Evolutionary conservation across 2,888 invertebrate species (phyloP), one percentile per base, ranked within the genome.

Genomic region (Apotomis turbidana): DNA sequence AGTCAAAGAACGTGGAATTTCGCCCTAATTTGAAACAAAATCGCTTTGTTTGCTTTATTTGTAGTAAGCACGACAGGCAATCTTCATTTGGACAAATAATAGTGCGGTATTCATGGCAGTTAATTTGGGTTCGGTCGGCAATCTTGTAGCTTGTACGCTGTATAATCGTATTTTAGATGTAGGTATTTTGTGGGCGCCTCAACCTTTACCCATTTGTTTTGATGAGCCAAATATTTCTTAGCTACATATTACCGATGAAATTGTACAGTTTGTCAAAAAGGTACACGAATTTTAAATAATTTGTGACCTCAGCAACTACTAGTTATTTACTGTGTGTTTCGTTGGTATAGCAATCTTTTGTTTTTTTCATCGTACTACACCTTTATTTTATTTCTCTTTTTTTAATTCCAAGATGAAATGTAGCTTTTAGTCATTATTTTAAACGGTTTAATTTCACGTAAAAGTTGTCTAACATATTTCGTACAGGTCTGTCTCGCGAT

Each of bases 11-110:
- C 51, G 67, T 67, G 66, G 68, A 74, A 68, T 68, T 71, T 51
- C 41, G 67, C 61, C 68, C 67, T 68, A 71, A 71, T 71, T 71
- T 52, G 67, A 71, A 71, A 71, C 62, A 58, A 71, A 71, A 71
- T 71, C 71, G 71, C 61, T 71, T 71, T 62, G 71, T 68, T 71
- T 71, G 67, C 62, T 71, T 71, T 71, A 71, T 71, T 68, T 68
- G 61, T 58, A 52, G 67, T 57, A 68, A 58, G 57, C 71, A 71
- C 71, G 71, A 57, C 68, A 71, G 58, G 61, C 57, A 67, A 68
- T 71, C 62, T 71, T 71, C 67, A 71, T 71, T 71, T 67, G 66
- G 54, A 60, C 52, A 61, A 67, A 71, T 66, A 67, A 61, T 55
- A 59, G 66, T 38, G 54, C 59, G 59, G 66, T 49, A 67, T 71